phyloP scores from a whole-genome alignment of 1,140 invertebrate species.

The Drosophila truncata region DNA sequence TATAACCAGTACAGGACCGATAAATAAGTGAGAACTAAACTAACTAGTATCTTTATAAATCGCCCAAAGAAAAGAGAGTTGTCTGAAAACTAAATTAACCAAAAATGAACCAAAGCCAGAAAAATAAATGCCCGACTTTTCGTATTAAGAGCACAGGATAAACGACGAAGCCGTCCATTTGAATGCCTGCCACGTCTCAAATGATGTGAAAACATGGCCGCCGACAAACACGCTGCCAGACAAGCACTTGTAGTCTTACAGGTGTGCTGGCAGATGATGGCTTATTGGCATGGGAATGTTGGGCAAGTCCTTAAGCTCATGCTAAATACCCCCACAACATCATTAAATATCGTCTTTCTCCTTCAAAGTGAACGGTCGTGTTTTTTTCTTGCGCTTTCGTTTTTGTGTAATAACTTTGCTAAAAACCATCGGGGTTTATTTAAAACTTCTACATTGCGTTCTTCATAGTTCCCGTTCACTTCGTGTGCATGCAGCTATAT shows the following conservation, averaged over 20 bases:
- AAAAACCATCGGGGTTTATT: no score
- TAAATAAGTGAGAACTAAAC: slow-evolving; percentile 31
- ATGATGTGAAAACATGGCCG: slow-evolving; percentile 69
- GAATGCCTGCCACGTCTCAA: slow-evolving; percentile 68
- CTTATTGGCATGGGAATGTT: neutral
- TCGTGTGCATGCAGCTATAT: no score
- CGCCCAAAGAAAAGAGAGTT: slow-evolving; percentile 30
- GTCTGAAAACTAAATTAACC: slow-evolving; percentile 60
- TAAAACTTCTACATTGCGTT: no score
- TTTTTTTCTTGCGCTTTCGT: no score
- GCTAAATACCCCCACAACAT: slow-evolving; percentile 44
- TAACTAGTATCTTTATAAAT: slow-evolving; percentile 49
- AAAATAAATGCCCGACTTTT: slow-evolving; percentile 32
- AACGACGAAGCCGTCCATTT: slow-evolving; percentile 43
- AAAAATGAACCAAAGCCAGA: slow-evolving; percentile 48
- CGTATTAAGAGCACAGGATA: slow-evolving; percentile 22
- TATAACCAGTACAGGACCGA: neutral
- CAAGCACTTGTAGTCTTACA: slow-evolving; percentile 6
- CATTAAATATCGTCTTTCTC: no score
- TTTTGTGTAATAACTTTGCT: no score
- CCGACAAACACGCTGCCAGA: slow-evolving; percentile 19
- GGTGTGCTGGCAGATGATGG: slow-evolving; percentile 6
- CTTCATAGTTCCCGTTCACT: no score
- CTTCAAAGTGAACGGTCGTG: no score
- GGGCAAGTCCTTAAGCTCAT: slow-evolving; percentile 13